Base-by-base conservation (phyloP, 1,140 invertebrate species). In the Apis laboriosa region DNA sequence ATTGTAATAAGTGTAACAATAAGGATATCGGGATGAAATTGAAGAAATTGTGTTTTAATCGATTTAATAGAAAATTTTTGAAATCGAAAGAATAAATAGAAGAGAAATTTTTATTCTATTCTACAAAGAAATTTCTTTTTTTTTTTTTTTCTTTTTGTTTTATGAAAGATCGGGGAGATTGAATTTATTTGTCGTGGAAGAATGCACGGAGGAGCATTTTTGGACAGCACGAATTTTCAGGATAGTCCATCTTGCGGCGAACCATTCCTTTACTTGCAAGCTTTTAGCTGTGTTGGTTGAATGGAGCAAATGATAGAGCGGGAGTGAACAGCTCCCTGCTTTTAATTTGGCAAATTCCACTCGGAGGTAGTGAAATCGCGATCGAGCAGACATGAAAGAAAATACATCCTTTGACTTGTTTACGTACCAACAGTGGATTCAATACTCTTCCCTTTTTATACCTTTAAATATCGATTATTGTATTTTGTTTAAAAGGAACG, bases 281-380 rank as follows among this genome's bases (percentile, higher is more conserved):
- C 67, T 78, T 83, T 83, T 77, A 84, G 60, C 81, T 80, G 66
- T 66, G 34, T 71, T 84, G 86, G 66, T 80, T 86, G 86, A 87
- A 87, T 87, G 75, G 76, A 64, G 67, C 53, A 19, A 17, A 77
- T 71, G 74, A 77, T 80, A 80, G 43, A 86, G 28, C 63, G 63
- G 34, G 70, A 76, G 77, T 53, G 80, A 79, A 77, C 76, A 51
- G 81, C 80, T 70, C 43, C 43, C 56, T 70, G 74, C 66, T 77
- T 73, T 76, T 80, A 86, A 87, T 87, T 86, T 86, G 71, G 77
- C 86, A 86, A 87, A 87, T 87, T 87, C 64, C 53, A 73, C 66
- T 81, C 64, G 73, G 15, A 17, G 43, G 61, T 63, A 68, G 67
- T 77, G 82, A 81, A 86, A 67, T 84, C 75, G 76, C 61, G 61